Conservation (phyloP, 2,797 vertebrate species). For the Clarias platycephalus region DNA sequence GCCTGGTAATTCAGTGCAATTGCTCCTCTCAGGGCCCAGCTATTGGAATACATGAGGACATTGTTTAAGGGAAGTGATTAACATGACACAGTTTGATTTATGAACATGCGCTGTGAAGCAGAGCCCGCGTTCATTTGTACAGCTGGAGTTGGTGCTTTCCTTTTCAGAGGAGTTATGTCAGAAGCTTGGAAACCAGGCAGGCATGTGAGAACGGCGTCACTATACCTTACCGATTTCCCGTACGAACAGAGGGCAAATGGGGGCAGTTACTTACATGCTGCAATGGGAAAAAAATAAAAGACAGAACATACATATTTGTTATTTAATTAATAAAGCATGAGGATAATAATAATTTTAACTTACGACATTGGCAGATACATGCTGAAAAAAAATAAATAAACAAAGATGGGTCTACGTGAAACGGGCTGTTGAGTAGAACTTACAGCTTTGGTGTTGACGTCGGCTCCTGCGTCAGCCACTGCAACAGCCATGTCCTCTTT, state of each 20-base stretch:
- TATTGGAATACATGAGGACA: slow-evolving; percentile 66
- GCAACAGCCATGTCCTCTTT: slow-evolving; percentile 74
- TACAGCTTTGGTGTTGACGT: slow-evolving; percentile 80
- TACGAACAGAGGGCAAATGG: slow-evolving; percentile 10
- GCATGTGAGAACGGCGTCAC: slow-evolving; percentile 37
- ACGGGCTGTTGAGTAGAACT: slow-evolving; percentile 51
- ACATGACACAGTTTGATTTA: slow-evolving; percentile 78
- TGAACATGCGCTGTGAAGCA: slow-evolving; percentile 66
- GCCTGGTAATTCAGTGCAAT: slow-evolving; percentile 75
- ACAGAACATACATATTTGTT: slow-evolving; percentile 13
- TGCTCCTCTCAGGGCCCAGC: slow-evolving; percentile 62
- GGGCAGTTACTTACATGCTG: slow-evolving; percentile 75
- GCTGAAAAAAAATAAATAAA: background rate
- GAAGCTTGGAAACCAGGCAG: slow-evolving; percentile 38
- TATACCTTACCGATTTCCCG: slow-evolving; percentile 6
- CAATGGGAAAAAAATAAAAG: background rate
- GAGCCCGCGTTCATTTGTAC: slow-evolving; percentile 71
- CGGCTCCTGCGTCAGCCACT: slow-evolving; percentile 72
- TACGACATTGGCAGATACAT: background rate
- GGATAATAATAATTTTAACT: background rate
- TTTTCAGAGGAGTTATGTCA: slow-evolving; percentile 60
- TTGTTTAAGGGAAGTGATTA: slow-evolving; percentile 79
- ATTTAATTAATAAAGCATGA: slow-evolving; percentile 6
- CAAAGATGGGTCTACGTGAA: background rate
- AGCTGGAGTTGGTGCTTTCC: slow-evolving; percentile 67